A percentile compares a stretch with the other conserved stretches of the same genome.
phyloP scores from a whole-genome alignment of 2,888 invertebrate genomes.

The Steinernema carpocapsae region DNA sequence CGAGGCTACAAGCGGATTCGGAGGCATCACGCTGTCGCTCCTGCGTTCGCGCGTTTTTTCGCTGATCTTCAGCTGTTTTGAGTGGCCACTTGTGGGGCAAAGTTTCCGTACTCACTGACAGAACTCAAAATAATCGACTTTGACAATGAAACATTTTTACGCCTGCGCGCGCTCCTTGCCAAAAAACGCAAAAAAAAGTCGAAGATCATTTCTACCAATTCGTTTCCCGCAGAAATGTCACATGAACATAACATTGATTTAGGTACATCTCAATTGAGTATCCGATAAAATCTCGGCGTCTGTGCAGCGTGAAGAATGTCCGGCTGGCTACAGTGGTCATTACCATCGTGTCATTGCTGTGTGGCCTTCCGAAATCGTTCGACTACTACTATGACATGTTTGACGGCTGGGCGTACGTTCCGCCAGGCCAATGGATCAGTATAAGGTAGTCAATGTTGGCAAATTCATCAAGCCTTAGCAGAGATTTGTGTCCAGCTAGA shows the following conservation, averaged over 20 bases:
- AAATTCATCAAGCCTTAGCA: no score
- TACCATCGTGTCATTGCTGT: constrained; percentile 80
- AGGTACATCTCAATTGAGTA: constrained; percentile 90
- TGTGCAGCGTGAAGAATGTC: constrained; percentile 76
- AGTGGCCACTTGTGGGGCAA: not conserved
- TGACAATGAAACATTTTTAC: not conserved
- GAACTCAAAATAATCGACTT: not conserved
- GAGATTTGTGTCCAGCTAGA: no score
- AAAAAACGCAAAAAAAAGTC: not conserved
- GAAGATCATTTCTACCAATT: not conserved
- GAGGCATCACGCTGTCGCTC: not conserved
- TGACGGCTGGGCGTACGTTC: constrained; percentile 74
- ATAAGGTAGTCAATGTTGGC: constrained; percentile 42
- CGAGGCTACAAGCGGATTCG: not conserved
- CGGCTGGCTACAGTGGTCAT: constrained; percentile 78
- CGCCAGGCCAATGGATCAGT: constrained; percentile 51
- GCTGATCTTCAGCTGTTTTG: constrained; percentile 30
- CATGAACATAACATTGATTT: constrained; percentile 28
- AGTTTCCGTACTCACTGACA: not conserved
- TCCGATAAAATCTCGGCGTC: constrained; percentile 83
- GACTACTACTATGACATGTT: constrained; percentile 77
- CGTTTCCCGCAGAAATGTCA: not conserved
- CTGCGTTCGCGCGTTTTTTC: no score
- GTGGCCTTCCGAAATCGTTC: constrained; percentile 83
- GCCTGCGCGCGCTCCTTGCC: not conserved